Percentiles rank a stretch among this genome's conserved stretches.
phyloP scores from a whole-genome alignment of 2,888 invertebrate genomes.

The Macrophya annulata region DNA sequence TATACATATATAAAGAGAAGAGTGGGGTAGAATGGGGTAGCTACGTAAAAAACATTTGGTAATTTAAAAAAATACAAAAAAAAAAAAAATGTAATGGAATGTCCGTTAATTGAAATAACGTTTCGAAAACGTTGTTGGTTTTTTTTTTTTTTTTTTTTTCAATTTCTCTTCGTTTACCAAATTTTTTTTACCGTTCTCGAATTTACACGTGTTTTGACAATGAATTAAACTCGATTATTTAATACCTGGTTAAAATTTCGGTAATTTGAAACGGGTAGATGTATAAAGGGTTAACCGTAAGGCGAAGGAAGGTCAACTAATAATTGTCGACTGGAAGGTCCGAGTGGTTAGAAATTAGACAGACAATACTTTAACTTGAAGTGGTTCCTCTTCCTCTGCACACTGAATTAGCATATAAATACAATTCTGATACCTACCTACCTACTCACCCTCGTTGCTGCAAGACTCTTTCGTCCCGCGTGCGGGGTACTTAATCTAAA shows the following conservation, averaged over 20 bases:
- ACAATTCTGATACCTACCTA: slow-evolving; percentile 66
- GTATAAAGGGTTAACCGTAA: not conserved
- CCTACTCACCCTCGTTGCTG: slow-evolving; percentile 39
- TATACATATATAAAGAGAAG: not conserved
- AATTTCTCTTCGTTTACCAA: not conserved
- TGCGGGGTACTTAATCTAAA: slow-evolving; percentile 67
- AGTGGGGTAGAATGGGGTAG: not conserved
- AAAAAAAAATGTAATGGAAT: not conserved
- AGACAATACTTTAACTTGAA: slow-evolving; percentile 40
- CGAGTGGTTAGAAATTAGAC: slow-evolving; percentile 13
- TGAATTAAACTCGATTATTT: not conserved
- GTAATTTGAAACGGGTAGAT: not conserved
- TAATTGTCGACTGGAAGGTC: not conserved
- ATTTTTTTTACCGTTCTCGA: not conserved
- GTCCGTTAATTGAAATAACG: not conserved
- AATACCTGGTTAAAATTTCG: not conserved
- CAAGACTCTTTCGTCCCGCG: slow-evolving; percentile 64
- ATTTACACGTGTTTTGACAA: not conserved
- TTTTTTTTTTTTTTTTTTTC: not conserved
- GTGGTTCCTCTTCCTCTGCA: slow-evolving; percentile 13
- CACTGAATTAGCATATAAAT: slow-evolving; percentile 71
- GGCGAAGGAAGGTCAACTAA: not conserved
- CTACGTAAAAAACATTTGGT: not conserved
- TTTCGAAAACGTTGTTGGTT: not conserved
- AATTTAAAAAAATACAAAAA: not conserved